Conservation (phyloP, 2,797 vertebrate genomes). For the Ambastaia sidthimunki region DNA sequence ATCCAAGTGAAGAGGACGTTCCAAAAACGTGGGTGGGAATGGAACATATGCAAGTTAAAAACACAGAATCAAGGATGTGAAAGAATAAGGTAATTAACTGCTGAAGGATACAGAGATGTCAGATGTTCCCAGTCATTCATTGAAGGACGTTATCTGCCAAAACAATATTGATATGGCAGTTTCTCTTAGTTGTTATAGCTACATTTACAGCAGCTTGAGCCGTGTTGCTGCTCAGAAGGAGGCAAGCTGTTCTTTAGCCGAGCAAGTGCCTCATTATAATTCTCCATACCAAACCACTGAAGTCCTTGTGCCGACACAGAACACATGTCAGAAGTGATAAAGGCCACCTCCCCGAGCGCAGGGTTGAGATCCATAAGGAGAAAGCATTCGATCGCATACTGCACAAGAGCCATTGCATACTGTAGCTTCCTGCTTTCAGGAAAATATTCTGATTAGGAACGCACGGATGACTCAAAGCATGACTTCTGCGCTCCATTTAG, state of each 20-base stretch:
- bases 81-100: not conserved
- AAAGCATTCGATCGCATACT: slow-evolving; percentile 65
- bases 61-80: not conserved
- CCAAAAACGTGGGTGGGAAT: not conserved
- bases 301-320: slow-evolving; percentile 64
- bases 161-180: not conserved
- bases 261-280: slow-evolving; percentile 73
- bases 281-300: slow-evolving; percentile 64
- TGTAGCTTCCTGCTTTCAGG: not conserved
- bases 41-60: not conserved
- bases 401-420: slow-evolving; percentile 31
- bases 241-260: slow-evolving; percentile 61
- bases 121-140: not conserved
- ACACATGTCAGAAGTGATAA: slow-evolving; percentile 75
- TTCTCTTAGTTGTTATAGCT: not conserved
- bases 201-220: slow-evolving; percentile 7
- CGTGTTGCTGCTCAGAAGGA: slow-evolving; percentile 14
- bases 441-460: slow-evolving; percentile 28
- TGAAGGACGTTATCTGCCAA: not conserved
- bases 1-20: slow-evolving; percentile 1
- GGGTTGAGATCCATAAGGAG: slow-evolving; percentile 68
- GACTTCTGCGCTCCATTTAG: not conserved
- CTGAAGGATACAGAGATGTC: slow-evolving; percentile 7
- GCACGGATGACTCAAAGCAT: not conserved
- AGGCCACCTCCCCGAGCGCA: slow-evolving; percentile 58